Evolutionary conservation across 2,113 vertebrate genomes (phyloP), one percentile per base, ranked within the genome.

Genomic region (Oceanodroma tethys): DNA sequence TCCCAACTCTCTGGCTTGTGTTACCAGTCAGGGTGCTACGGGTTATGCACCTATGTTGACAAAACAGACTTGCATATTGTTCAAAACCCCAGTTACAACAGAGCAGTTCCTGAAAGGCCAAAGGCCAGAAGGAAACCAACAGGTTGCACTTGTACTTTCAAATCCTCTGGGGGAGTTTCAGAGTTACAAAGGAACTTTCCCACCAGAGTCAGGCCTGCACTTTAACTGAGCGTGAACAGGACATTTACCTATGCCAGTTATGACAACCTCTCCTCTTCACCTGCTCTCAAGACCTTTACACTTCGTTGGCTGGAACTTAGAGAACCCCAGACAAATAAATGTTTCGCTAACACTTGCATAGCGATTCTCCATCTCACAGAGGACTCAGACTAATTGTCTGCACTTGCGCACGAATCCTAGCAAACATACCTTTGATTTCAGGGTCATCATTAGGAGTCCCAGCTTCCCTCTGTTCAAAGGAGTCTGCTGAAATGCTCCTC

Each of bases 401-500:
- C 66, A 92, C n/a, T 85, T 72, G 63, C 6, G 5, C 43, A 43
- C 0, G 2, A 82, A 71, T 53, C 53, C 45, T 17, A 66, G 11
- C n/a, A 84, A 82, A 92, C 94, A 38, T 97, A 99, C 99, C 99
- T 98, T 99, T 99, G 83, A 99, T 97, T 98, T 99, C 98, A 38
- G 98, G 98, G 94, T 99, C 99, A 81, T 99, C 99, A 58, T 98
- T 99, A 91, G 99, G 99, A 73, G 99, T 99, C 95, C 99, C 99
- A 84, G 99, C 97, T 97, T 99, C 99, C 91, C 99, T 99, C 98
- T 99, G 99, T 86, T 99, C 99, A 94, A 99, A 99, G 38, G 99
- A 99, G 97, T 99, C 99, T 90, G 99, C 98, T 4, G 99, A 99
- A 98, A 99, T 99, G 98, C 99, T 99, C 97, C 99, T 98, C 97